phyloP scores from a whole-genome alignment of 2,888 invertebrate species.

The Andrena bicolor region DNA sequence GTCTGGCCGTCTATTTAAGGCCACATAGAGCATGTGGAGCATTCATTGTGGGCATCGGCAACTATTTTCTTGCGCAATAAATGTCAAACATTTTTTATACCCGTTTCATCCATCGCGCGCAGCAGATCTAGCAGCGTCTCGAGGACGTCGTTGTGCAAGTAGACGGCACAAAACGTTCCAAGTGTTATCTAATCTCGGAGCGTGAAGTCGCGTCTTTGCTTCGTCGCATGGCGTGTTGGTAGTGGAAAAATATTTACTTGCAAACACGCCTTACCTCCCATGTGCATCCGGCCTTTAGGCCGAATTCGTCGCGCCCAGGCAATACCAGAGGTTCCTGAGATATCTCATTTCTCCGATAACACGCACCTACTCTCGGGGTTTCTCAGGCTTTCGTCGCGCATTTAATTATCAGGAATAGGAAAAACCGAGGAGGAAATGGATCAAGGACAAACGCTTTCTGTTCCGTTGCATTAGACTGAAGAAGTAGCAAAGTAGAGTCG shows the following conservation, averaged over 20 bases:
- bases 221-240: slow-evolving; percentile 42
- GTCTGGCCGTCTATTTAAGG: slow-evolving; percentile 32
- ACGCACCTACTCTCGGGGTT: not conserved
- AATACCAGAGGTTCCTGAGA: not conserved
- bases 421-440: no score
- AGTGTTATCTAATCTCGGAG: slow-evolving; percentile 69
- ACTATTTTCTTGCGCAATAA: slow-evolving; percentile 56
- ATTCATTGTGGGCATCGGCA: slow-evolving; percentile 38
- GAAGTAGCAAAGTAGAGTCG: no score
- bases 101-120: slow-evolving; percentile 26
- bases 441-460: no score
- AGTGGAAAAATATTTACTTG: slow-evolving; percentile 67
- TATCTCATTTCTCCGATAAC: slow-evolving; percentile 2
- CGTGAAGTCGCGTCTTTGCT: slow-evolving; percentile 52
- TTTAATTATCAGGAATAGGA: not conserved
- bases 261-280: slow-evolving; percentile 58
- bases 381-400: not conserved
- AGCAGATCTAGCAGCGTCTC: slow-evolving; percentile 31
- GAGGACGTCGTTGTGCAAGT: slow-evolving; percentile 63
- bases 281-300: slow-evolving; percentile 43
- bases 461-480: no score
- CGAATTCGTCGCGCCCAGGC: slow-evolving; percentile 9
- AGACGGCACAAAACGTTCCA: slow-evolving; percentile 53
- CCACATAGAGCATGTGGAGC: slow-evolving; percentile 20
- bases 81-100: slow-evolving; percentile 57